These are phyloP conservation scores for Gymnogyps californianus DNA, from an alignment of 2,113 vertebrate genomes.

Conservation along the genomic window DNA sequence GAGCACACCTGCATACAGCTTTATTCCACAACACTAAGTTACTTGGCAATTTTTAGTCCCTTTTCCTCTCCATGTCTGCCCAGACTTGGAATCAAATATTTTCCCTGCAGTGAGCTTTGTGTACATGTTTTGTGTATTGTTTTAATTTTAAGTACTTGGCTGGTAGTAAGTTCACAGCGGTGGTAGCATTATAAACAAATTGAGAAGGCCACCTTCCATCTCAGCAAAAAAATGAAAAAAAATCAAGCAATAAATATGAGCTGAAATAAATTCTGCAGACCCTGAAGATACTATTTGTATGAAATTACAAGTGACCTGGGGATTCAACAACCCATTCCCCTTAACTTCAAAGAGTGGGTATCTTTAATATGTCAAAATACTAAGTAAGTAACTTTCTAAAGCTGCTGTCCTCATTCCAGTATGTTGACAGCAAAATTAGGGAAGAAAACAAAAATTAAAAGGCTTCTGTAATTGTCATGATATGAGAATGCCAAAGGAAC, in stretches of 20 bases:
- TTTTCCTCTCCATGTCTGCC: not conserved
- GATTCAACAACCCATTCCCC: not conserved
- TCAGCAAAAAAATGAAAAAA: not conserved
- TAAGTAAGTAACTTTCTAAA: not conserved
- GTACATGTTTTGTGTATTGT: not conserved
- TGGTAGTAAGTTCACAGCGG: not conserved
- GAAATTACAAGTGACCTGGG: not conserved
- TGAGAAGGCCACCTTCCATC: not conserved
- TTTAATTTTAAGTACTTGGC: slow-evolving; percentile 6
- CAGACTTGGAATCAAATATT: not conserved
- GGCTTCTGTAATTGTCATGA: not conserved
- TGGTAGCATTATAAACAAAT: not conserved
- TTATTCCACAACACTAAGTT: not conserved
- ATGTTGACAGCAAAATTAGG: not conserved
- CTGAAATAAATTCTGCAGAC: not conserved
- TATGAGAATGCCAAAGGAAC: not conserved
- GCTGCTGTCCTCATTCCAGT: not conserved
- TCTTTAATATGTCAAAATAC: not conserved
- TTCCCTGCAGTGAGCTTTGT: not conserved
- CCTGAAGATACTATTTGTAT: not conserved
- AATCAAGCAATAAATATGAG: not conserved
- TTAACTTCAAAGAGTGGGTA: not conserved
- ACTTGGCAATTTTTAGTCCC: not conserved
- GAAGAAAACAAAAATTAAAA: not conserved
- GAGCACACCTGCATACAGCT: not conserved